Evolutionary conservation across 1,140 invertebrate species (phyloP), one percentile per base, ranked within the genome.

Genomic region (Marisa cornuarietis): DNA sequence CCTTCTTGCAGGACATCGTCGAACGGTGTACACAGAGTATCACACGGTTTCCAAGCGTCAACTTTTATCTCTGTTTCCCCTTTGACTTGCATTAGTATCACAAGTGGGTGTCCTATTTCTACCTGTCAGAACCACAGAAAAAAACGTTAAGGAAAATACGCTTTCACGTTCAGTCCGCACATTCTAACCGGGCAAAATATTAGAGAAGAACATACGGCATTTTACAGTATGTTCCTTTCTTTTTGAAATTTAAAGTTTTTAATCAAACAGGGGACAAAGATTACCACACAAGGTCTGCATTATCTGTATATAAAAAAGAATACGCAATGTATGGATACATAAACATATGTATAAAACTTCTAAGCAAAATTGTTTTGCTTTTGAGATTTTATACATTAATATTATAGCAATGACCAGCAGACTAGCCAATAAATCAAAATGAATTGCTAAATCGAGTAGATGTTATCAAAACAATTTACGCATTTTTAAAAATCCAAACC

Each of bases 21-120:
- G 2, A 96, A 86, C 76, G 92, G 92, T 9, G 93, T 92, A 86
- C 95, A 96, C 10, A 93, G 92, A 61, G 92, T 92, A 81, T 94
- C 93, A 85, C 95, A 96, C 0, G 94, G 94, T 71, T 93, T 91
- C 79, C 93, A 93, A 0, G 95, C 94, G 16, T 93, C 92, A 4
- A 96, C 86, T 80, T 93, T 92, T 10, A 96, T 88, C 31, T 92
- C 91, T 49, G 93, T 94, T 42, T 92, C 93, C 0, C 95, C 95
- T 81, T 93, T 92, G 31, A 96, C 86, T 87, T 96, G 95, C 8
- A 94, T 94, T 82, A 96, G 90, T 66, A 95, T 92, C n/a, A 95
- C 93, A 26, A 95, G 86, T 93, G 58, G 94, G 92, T 85, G 94
- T 92, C 20, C 73, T 49, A 95, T 89, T 77, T 95, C 93, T n/a